phyloP scores from a whole-genome alignment of 2,888 invertebrate species.

The Nowickia ferox region DNA sequence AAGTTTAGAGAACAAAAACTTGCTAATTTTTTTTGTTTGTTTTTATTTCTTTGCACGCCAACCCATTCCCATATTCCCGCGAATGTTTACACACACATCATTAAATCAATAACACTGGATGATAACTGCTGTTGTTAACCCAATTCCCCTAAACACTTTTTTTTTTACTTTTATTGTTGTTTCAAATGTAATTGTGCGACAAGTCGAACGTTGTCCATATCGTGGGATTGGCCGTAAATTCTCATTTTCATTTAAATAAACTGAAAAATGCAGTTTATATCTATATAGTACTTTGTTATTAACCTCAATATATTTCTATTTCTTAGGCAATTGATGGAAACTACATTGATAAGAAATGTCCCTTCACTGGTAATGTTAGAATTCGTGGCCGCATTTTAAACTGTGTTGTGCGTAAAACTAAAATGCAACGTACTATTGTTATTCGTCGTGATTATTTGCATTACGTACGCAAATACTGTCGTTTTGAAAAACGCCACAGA shows the following conservation, averaged over 20 bases:
- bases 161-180: too few species aligned
- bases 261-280: too few species aligned
- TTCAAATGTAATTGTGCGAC: too few species aligned
- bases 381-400: slow-evolving; percentile 99
- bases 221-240: too few species aligned
- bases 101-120: slow-evolving; percentile 38
- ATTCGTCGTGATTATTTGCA: slow-evolving; percentile 99
- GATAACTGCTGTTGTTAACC: slow-evolving; percentile 36
- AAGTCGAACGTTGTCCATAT: too few species aligned
- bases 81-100: slow-evolving; percentile 53
- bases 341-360: slow-evolving; percentile 99
- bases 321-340: slow-evolving; percentile 95
- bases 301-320: neutral
- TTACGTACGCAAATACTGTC: slow-evolving; percentile 98
- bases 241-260: too few species aligned
- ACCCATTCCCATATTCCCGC: slow-evolving; percentile 40
- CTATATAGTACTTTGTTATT: too few species aligned
- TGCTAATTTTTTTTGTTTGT: slow-evolving; percentile 77
- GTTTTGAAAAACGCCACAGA: slow-evolving; percentile 99
- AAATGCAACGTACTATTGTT: slow-evolving; percentile 99
- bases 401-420: slow-evolving; percentile 98
- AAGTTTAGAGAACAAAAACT: slow-evolving; percentile 76
- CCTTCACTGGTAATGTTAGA: slow-evolving; percentile 99
- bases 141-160: neutral
- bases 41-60: slow-evolving; percentile 76